phyloP scores from a whole-genome alignment of 2,113 vertebrate genomes.

The Cryptoleucopteryx plumbea region DNA sequence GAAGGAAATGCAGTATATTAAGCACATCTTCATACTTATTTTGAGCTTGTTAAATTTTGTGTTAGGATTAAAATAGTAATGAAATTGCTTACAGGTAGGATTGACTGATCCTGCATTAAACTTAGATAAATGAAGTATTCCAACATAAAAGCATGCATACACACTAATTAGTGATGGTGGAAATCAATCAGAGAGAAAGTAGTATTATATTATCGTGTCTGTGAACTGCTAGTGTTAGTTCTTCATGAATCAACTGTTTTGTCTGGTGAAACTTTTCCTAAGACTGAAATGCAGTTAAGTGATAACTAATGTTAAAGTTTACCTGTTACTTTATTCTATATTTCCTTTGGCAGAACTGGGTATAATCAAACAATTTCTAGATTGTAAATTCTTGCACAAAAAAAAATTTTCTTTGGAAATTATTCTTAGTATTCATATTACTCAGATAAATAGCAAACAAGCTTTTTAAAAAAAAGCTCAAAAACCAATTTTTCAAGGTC shows the following conservation, averaged over 20 bases:
- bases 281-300: neutral
- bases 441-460: neutral
- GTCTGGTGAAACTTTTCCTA: neutral
- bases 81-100: neutral
- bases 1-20: neutral
- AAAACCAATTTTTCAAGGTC: fast-evolving
- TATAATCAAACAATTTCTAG: neutral
- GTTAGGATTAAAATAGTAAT: neutral
- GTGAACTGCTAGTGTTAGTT: neutral
- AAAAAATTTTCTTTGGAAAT: neutral
- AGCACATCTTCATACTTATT: neutral
- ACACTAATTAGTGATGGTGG: neutral
- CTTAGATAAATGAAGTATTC: neutral
- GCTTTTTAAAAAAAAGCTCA: neutral
- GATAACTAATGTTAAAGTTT: neutral
- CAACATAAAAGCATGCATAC: neutral
- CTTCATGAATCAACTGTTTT: neutral
- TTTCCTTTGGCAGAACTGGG: neutral
- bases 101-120: neutral
- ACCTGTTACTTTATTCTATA: neutral
- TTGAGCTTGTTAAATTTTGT: neutral
- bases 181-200: neutral
- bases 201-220: neutral
- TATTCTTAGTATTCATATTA: neutral
- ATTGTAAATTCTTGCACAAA: neutral